Base-by-base conservation (phyloP, 1,140 invertebrate genomes). In the Zaprionus gabonicus region DNA sequence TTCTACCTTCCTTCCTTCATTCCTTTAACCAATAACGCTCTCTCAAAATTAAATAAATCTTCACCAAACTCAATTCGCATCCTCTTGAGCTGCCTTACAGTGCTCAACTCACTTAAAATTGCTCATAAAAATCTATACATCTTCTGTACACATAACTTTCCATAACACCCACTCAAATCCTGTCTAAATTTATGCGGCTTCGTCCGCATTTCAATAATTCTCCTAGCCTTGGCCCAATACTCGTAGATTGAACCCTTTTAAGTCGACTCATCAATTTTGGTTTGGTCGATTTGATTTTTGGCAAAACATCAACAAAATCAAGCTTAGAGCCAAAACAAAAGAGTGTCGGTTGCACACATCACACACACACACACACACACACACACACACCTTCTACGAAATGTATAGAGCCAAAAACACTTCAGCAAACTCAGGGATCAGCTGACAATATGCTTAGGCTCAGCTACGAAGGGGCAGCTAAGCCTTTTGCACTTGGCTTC, bases 401-500 rank as follows among this genome's bases (percentile, higher is more conserved):
- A 12, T 51, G 23, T 20, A 51, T 51, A 51, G 46, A 3, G 46
- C 36, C 31, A 31, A 13, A 13, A 20, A 56, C 53, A 23, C n/a
- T n/a, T 2, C 5, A 13, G 17, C 36, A 53, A 31, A 25, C 23
- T 36, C 23, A 23, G 36, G 74, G 55, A 80, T 80, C 77, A 77
- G 64, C 64, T 76, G 74, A 59, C 64, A 76, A 83, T 82, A 80
- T 76, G 80, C 59, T 71, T 23, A 20, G 58, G 46, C 62, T 77
- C 53, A 64, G 31, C 55, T n/a, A 13, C 9, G 56, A 0, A 44
- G 58, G 7, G 31, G 57, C 7, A n/a, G 15, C 46, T 69, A 85
- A 75, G 71, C 71, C n/a, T 65, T 76, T 71, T 79, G 57, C 76
- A 84, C 74, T 76, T 65, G 80, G 57, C 72, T 76, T 56, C 28